phyloP scores from a whole-genome alignment of 2,113 vertebrate genomes.

The Entosphenus tridentatus region DNA sequence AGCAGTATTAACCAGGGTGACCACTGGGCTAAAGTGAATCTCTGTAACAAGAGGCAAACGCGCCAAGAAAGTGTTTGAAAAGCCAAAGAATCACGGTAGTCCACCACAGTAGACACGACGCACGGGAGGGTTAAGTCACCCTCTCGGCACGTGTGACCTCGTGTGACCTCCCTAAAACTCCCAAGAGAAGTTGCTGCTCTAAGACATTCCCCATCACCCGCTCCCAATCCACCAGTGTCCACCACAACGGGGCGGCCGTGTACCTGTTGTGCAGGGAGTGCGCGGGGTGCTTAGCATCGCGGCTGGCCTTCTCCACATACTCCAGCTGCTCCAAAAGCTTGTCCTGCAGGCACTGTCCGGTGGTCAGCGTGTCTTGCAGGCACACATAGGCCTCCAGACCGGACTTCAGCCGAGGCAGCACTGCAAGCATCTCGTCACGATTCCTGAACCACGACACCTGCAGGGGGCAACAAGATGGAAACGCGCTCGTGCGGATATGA shows the following conservation, averaged over 20 bases:
- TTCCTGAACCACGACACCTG: slow-evolving; percentile 99
- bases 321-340: slow-evolving; percentile 63
- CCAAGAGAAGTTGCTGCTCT: too few species aligned
- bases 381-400: slow-evolving; percentile 61
- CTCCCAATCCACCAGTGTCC: too few species aligned
- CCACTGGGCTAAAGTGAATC: too few species aligned
- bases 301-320: slow-evolving; percentile 74
- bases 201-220: too few species aligned
- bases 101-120: too few species aligned
- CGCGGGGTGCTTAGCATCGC: slow-evolving; percentile 48
- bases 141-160: too few species aligned
- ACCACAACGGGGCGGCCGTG: not conserved
- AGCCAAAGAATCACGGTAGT: not conserved
- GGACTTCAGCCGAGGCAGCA: slow-evolving; percentile 65
- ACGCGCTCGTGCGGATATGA: too few species aligned
- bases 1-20: too few species aligned
- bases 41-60: too few species aligned
- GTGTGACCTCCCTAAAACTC: too few species aligned
- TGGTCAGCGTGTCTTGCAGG: slow-evolving; percentile 56
- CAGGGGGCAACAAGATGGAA: not conserved
- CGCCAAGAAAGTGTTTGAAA: not conserved
- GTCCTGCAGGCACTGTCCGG: slow-evolving; percentile 55
- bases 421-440: slow-evolving; percentile 72
- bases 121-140: too few species aligned
- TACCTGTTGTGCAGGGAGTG: slow-evolving; percentile 74